phyloP scores from a whole-genome alignment of 2,113 vertebrate genomes.

The Aix galericulata region DNA sequence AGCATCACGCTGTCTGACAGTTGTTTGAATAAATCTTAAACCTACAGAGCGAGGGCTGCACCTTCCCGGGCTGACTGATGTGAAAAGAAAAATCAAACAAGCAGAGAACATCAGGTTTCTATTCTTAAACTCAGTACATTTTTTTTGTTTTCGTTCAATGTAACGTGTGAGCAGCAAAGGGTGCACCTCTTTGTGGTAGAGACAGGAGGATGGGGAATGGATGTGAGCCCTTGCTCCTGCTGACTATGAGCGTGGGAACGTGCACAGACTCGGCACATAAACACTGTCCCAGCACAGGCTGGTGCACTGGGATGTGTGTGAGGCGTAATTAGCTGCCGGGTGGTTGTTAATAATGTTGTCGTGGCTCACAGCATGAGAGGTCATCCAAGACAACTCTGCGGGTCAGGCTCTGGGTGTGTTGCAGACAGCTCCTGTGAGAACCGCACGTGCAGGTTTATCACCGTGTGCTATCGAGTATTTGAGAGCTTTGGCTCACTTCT shows the following conservation, averaged over 20 bases:
- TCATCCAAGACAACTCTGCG: rapidly evolving
- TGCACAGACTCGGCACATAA: rapidly evolving
- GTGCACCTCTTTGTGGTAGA: rapidly evolving
- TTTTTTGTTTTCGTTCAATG: neutral
- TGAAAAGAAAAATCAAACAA: neutral
- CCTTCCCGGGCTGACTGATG: neutral
- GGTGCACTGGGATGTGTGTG: rapidly evolving
- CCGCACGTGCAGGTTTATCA: rapidly evolving
- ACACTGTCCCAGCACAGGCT: rapidly evolving
- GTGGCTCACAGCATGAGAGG: rapidly evolving
- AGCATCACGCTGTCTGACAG: neutral
- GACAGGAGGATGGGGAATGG: rapidly evolving
- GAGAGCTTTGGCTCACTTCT: neutral
- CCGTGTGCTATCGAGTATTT: rapidly evolving
- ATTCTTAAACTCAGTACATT: neutral
- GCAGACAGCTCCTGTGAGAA: neutral
- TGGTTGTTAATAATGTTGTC: neutral
- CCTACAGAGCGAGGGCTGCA: rapidly evolving
- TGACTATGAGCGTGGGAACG: neutral
- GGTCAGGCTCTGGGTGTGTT: neutral
- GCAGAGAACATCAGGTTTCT: neutral
- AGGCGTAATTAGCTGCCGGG: rapidly evolving
- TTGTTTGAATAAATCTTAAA: neutral
- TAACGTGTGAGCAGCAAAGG: rapidly evolving
- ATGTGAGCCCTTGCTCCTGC: rapidly evolving